Percentiles rank a stretch among this genome's conserved stretches.
These are phyloP conservation scores for Mylabris sibirica DNA, from an alignment of 2,888 invertebrate genomes.

Conservation along the genomic window DNA sequence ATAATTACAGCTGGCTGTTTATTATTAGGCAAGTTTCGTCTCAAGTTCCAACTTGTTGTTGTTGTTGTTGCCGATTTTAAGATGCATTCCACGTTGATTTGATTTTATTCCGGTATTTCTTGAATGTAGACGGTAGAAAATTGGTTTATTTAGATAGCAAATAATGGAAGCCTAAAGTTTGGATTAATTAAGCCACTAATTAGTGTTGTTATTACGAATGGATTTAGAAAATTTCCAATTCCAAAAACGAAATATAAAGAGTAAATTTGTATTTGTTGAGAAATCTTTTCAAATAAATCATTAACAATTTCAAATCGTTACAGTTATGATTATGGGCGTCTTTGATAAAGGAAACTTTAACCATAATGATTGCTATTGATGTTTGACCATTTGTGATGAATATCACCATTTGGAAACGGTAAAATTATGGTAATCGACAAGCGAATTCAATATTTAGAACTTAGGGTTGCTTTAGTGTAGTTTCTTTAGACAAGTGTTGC, in stretches of 20 bases:
- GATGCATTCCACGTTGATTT: not conserved
- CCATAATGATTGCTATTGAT: not conserved
- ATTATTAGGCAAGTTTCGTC: not conserved
- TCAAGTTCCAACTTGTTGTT: no score
- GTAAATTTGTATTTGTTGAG: not conserved
- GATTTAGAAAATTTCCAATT: not conserved
- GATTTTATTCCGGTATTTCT: conserved; percentile 32
- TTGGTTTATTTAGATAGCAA: not conserved
- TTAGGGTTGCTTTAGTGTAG: not conserved
- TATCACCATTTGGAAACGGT: not conserved
- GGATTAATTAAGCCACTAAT: not conserved
- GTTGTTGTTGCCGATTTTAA: not conserved
- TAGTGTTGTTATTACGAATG: not conserved
- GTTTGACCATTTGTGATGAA: not conserved
- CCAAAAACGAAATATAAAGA: no score
- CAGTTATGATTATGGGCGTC: not conserved
- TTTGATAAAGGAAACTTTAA: not conserved
- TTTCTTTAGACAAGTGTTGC: not conserved
- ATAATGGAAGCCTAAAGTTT: no score
- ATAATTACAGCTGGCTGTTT: not conserved
- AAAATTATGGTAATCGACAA: not conserved
- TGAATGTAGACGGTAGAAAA: conserved; percentile 36
- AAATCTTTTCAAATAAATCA: no score
- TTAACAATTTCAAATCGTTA: not conserved
- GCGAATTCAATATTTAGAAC: not conserved